Percentiles rank a stretch among this genome's conserved stretches.
These are phyloP conservation scores for Cossypha dichroa DNA, from an alignment of 2,797 vertebrate genomes.

Conservation along the genomic window DNA sequence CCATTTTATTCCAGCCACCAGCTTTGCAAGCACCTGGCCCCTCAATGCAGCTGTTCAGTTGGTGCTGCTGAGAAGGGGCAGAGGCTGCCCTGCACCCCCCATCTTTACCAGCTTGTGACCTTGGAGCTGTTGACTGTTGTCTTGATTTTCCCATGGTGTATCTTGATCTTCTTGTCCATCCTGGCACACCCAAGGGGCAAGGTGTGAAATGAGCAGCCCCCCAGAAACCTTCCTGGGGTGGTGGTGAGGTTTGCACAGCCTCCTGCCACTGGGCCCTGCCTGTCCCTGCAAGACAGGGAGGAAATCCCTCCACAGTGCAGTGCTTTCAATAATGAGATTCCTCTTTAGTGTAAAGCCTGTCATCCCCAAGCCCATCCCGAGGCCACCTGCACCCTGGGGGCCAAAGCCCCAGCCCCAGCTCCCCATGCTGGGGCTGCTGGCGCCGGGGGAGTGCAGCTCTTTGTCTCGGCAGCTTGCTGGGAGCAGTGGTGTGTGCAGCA, in stretches of 20 bases:
- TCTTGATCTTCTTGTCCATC: neutral
- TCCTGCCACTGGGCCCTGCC: neutral
- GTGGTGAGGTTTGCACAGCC: neutral
- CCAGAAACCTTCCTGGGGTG: neutral
- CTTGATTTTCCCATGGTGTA: neutral
- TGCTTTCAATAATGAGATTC: neutral
- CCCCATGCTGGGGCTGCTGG: neutral
- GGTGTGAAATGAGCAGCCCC: neutral
- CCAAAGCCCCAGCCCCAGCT: neutral
- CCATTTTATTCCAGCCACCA: slow-evolving; percentile 39
- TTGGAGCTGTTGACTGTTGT: neutral
- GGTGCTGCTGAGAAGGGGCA: neutral
- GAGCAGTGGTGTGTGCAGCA: slow-evolving; percentile 52
- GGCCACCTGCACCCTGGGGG: neutral
- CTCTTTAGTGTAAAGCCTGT: neutral
- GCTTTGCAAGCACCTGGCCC: neutral
- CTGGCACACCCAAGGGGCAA: fast-evolving
- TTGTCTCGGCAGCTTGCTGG: slow-evolving; percentile 50
- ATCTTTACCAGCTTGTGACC: neutral
- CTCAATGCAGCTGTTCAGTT: neutral
- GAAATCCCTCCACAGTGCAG: neutral
- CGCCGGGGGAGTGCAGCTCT: neutral
- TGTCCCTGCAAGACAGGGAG: neutral
- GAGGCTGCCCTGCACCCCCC: neutral
- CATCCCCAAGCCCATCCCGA: neutral